A percentile compares a stretch with the other conserved stretches of the same genome.
phyloP scores from a whole-genome alignment of 1,140 invertebrate species.

The Pogonomyrmex barbatus region DNA sequence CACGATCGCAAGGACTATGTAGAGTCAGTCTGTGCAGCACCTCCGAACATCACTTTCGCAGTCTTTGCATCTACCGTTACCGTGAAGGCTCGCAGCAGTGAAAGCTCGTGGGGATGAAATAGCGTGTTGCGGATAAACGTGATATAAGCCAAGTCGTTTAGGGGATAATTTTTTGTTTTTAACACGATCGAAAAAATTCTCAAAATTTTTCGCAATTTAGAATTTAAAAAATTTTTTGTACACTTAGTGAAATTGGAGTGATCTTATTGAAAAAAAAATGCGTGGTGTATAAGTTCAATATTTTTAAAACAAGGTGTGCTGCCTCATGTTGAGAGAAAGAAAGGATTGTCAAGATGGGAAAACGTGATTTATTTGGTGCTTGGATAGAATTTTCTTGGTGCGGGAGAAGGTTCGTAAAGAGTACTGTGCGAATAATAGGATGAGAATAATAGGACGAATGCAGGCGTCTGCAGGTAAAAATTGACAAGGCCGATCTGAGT shows the following conservation, averaged over 20 bases:
- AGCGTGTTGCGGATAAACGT: slow-evolving; percentile 33
- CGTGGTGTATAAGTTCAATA: neutral
- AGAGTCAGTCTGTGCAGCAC: slow-evolving; percentile 73
- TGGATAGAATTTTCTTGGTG: neutral
- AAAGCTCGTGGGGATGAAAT: neutral
- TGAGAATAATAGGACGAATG: slow-evolving; percentile 12
- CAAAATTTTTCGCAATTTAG: neutral
- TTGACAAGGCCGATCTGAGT: slow-evolving; percentile 14
- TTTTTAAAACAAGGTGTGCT: neutral
- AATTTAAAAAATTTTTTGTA: too few relatives aligned
- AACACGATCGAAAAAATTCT: neutral
- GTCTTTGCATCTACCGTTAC: neutral
- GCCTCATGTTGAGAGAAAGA: neutral
- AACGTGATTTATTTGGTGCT: slow-evolving; percentile 12
- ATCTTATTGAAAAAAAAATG: neutral
- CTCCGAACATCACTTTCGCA: slow-evolving; percentile 43
- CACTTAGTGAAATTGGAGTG: slow-evolving; percentile 6
- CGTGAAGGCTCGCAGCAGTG: slow-evolving; percentile 31
- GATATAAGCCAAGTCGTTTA: neutral
- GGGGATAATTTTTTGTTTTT: neutral
- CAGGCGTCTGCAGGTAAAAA: slow-evolving; percentile 21
- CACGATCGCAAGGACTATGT: slow-evolving; percentile 49
- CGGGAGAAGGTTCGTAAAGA: slow-evolving; percentile 14
- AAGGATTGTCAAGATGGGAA: slow-evolving; percentile 21
- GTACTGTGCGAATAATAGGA: neutral